Evolutionary conservation across 2,113 vertebrate species (phyloP), one percentile per base, ranked within the genome.

Genomic region (Dendrocopos noguchii): DNA sequence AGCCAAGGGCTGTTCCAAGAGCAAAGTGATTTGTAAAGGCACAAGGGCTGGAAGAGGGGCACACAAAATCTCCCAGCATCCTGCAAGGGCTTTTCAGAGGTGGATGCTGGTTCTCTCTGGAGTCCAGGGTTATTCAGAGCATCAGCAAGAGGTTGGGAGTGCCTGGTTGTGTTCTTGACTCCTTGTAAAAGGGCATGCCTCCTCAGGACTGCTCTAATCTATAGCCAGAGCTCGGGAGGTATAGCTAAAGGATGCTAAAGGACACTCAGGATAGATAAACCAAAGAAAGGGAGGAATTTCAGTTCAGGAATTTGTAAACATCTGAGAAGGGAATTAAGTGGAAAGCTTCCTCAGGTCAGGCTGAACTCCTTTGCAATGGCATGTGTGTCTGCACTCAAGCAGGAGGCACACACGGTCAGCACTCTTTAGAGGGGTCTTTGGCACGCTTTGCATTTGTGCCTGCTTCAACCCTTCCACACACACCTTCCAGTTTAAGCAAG

Each of bases 381-480:
- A 46, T 5, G 20, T 0, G 0, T 33, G 25, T 59, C 57, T 42
- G 24, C 1, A 1, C 34, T 47, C 0, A 6, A 34, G 39, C 36
- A 53, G 70, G 57, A 78, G 56, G 24, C 34, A 52, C 18, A 28
- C 21, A 1, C 24, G 25, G 13, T 18, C 72, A 83, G 18, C 7
- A 31, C 29, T 61, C 50, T 44, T 70, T 10, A 24, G 4, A 52
- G 10, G 34, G 10, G 13, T 53, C 20, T 53, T 59, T 53, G 66
- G 15, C 25, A 72, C 18, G 31, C 56, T 50, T 56, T 34, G 21
- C 1, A 1, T 57, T 79, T 39, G 27, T 52, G 50, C 57, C 70
- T 31, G 4, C 24, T n/a, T 67, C 47, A 4, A 0, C 53, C 44
- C 36, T 83, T 84, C n/a, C 27, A 15, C 0, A 0, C 15, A 67